phyloP scores from a whole-genome alignment of 2,888 invertebrate species.

The Exocentrus adspersus region DNA sequence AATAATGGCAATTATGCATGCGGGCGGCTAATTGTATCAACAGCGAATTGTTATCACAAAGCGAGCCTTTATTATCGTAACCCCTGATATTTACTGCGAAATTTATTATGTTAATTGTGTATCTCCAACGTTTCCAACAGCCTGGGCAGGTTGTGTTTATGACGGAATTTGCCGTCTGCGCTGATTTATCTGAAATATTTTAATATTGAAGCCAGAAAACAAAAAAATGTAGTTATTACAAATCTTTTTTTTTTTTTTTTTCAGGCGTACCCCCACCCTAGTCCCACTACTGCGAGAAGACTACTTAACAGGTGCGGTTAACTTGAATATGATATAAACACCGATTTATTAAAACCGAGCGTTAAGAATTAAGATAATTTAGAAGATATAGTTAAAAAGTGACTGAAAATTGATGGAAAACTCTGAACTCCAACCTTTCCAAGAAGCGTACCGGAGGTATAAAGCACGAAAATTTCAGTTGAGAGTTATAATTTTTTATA shows the following conservation, averaged over 20 bases:
- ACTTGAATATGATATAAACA: constrained; percentile 61
- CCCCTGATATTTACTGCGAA: constrained; percentile 7
- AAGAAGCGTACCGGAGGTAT: neutral
- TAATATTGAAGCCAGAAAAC: too few species aligned
- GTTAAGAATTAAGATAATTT: constrained; percentile 9
- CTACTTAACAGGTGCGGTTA: constrained; percentile 71
- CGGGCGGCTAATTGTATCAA: neutral
- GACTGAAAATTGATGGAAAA: constrained; percentile 18
- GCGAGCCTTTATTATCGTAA: constrained; percentile 1
- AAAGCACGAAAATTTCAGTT: neutral
- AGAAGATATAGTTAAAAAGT: constrained; percentile 11
- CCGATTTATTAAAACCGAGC: neutral
- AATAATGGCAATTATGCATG: constrained; percentile 11
- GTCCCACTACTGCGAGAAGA: constrained; percentile 75
- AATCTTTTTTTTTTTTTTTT: constrained; percentile 54
- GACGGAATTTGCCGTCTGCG: neutral
- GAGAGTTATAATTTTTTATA: neutral
- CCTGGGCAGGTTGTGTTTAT: constrained; percentile 36
- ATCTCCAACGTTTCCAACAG: constrained; percentile 11
- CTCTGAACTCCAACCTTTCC: constrained; percentile 1
- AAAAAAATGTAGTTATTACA: too few species aligned
- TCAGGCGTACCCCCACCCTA: constrained; percentile 71
- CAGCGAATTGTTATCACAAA: neutral
- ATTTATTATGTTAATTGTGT: constrained; percentile 17
- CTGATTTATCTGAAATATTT: too few species aligned